Conservation (phyloP, 2,888 invertebrate genomes). For the Phalangium opilio region DNA sequence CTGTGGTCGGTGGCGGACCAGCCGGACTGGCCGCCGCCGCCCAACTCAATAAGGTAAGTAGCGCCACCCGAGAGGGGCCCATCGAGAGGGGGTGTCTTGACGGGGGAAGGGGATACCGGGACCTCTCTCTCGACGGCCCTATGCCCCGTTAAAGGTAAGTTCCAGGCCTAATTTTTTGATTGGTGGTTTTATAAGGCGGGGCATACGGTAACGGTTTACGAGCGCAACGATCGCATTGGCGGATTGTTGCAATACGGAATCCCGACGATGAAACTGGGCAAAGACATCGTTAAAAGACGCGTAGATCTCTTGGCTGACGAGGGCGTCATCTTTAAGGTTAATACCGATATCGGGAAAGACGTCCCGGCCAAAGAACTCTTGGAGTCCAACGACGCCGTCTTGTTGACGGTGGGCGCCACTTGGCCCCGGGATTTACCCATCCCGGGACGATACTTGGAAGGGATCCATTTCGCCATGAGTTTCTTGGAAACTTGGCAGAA, state of each 20-base stretch:
- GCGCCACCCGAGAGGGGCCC: no score
- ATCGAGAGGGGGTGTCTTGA: no score
- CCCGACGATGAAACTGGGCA: conserved; percentile 95
- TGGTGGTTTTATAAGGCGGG: no score
- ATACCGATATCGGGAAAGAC: conserved; percentile 78
- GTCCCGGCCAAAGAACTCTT: conserved; percentile 49
- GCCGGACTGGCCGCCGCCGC: conserved; percentile 90
- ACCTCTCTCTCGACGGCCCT: no score
- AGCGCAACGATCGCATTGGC: conserved; percentile 86
- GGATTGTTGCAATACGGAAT: conserved; percentile 95
- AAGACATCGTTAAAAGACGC: conserved; percentile 68
- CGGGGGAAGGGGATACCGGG: no score
- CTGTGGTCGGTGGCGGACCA: conserved; percentile 78
- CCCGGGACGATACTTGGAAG: conserved; percentile 57
- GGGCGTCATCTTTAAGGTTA: conserved; percentile 77
- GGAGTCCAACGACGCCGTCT: conserved; percentile 62
- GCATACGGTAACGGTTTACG: conserved; percentile 89
- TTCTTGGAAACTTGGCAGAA: conserved; percentile 95
- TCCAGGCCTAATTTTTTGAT: no score
- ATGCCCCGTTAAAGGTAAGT: no score
- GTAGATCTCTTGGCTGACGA: conserved; percentile 72
- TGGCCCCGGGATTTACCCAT: conserved; percentile 76
- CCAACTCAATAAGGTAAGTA: conserved; percentile 70
- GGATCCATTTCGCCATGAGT: conserved; percentile 95
- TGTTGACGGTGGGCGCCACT: conserved; percentile 84